Conservation (phyloP, 1,140 invertebrate genomes). For the Euura lappo region DNA sequence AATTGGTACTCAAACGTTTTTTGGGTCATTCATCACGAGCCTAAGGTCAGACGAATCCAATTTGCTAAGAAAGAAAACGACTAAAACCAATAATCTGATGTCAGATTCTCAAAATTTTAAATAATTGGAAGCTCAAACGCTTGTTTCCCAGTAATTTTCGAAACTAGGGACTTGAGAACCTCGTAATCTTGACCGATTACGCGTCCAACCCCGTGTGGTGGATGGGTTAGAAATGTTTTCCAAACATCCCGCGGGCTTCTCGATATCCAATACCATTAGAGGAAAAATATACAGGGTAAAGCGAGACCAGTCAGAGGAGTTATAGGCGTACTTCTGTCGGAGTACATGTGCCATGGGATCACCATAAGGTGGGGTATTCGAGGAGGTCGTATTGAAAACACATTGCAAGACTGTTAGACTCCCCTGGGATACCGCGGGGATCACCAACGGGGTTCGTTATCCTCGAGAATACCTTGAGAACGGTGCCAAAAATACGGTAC, state of each 20-base stretch:
- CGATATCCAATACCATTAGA: slow-evolving; percentile 43
- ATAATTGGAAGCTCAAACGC: too few species aligned
- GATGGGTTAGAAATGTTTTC: neutral
- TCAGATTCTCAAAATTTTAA: too few species aligned
- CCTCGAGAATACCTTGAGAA: neutral
- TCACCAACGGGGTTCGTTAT: neutral
- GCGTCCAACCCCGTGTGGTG: too few species aligned
- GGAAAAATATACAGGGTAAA: slow-evolving; percentile 33
- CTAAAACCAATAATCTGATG: too few species aligned
- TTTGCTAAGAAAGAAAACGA: too few species aligned
- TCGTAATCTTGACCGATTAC: too few species aligned
- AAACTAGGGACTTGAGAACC: too few species aligned
- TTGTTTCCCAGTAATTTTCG: too few species aligned
- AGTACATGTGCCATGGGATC: slow-evolving; percentile 29
- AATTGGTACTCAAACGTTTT: too few species aligned
- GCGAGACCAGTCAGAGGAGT: slow-evolving; percentile 30
- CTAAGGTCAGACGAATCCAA: too few species aligned
- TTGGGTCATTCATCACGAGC: too few species aligned
- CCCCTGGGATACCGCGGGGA: neutral
- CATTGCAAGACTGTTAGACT: neutral
- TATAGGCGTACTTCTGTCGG: slow-evolving; percentile 39
- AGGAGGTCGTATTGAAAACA: neutral
- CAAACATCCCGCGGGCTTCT: neutral
- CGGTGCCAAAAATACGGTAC: too few species aligned
- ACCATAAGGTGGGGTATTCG: neutral